Conservation (phyloP, 2,797 vertebrate species). For the Rhincodon typus region DNA sequence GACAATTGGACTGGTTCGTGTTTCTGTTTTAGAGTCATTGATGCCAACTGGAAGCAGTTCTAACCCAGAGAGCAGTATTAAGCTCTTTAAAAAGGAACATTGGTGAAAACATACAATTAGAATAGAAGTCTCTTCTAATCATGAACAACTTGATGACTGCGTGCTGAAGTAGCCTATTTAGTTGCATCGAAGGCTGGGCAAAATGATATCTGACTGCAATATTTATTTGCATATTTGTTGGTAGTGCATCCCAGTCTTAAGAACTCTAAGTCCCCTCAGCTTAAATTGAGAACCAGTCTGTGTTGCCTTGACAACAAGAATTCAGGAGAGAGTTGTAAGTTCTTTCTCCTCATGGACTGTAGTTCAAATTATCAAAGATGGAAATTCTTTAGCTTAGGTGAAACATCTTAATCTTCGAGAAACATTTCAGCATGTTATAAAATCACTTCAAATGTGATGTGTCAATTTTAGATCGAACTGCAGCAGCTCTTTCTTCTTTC, state of each 20-base stretch:
- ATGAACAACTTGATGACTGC: not conserved
- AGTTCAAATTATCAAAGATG: conserved; percentile 13
- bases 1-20: not conserved
- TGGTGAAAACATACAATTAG: not conserved
- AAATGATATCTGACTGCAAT: not conserved
- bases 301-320: conserved; percentile 9
- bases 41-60: not conserved
- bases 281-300: not conserved
- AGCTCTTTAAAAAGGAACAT: not conserved
- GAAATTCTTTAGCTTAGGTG: conserved; percentile 3
- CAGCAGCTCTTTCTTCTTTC: not conserved
- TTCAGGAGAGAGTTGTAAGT: not conserved
- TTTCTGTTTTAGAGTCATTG: not conserved
- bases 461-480: not conserved
- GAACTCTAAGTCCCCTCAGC: not conserved
- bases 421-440: not conserved
- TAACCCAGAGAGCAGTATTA: not conserved
- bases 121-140: not conserved
- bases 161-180: not conserved
- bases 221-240: conserved; percentile 1
- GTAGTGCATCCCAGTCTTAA: not conserved
- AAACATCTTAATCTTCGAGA: not conserved
- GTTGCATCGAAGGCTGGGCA: not conserved
- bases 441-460: not conserved
- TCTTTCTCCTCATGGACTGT: conserved; percentile 11